Conservation (phyloP, 2,113 vertebrate genomes). For the Trichechus manatus region DNA sequence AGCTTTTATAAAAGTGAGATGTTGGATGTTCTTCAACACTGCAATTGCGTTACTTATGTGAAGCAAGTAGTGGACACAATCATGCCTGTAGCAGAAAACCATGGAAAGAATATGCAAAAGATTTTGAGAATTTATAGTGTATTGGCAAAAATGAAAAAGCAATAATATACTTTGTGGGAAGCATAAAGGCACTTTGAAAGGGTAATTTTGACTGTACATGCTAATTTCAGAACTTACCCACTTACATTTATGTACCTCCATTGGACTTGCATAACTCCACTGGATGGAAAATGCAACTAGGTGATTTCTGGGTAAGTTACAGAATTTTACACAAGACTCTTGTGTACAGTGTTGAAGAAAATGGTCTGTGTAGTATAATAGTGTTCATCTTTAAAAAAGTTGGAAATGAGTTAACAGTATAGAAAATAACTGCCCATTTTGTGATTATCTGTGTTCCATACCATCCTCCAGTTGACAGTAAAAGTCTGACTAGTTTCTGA, state of each 20-base stretch:
- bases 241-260: not conserved
- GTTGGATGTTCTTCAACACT: not conserved
- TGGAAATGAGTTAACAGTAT: not conserved
- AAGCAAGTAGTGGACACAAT: not conserved
- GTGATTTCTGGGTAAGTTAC: conserved; percentile 34
- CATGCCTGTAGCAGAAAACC: not conserved
- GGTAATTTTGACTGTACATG: conserved; percentile 18
- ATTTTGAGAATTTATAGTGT: not conserved
- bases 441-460: not conserved
- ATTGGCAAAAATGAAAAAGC: not conserved
- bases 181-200: not conserved
- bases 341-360: not conserved
- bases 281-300: not conserved
- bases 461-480: not conserved
- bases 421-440: not conserved
- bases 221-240: not conserved
- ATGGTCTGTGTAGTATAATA: not conserved
- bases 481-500: not conserved
- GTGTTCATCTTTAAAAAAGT: not conserved
- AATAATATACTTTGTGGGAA: not conserved
- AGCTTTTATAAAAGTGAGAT: not conserved
- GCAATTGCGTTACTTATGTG: not conserved
- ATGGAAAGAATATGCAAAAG: not conserved
- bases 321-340: not conserved
- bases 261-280: not conserved